Evolutionary conservation across 2,113 vertebrate species (phyloP).

Genomic region (Pterocles burchelli): DNA sequence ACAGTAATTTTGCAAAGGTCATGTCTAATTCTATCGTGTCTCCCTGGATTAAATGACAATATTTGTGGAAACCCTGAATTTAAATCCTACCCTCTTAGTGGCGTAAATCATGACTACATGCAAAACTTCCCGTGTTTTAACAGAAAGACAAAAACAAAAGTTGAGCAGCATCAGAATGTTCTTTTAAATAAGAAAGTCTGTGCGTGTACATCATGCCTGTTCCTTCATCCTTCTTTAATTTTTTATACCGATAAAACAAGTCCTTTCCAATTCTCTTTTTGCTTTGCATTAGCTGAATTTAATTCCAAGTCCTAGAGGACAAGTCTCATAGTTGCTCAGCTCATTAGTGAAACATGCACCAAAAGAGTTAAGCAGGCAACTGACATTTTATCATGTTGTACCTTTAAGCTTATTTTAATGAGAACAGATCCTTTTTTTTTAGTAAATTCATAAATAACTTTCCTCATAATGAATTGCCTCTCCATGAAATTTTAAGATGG

Average conservation of each 20-base stretch:
- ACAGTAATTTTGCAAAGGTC: neutral
- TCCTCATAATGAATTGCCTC: conserved; percentile 34
- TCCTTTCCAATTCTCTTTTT: neutral
- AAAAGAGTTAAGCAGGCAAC: conserved; percentile 25
- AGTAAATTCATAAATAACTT: conserved; percentile 64
- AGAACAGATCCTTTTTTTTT: conserved; percentile 24
- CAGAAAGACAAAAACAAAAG: neutral
- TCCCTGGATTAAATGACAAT: neutral
- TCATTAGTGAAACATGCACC: conserved; percentile 18
- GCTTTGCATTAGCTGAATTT: conserved; percentile 26
- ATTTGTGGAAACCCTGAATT: neutral
- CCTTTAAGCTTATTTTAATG: conserved; percentile 55
- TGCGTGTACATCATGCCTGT: neutral
- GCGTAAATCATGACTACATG: neutral
- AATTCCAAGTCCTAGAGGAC: neutral
- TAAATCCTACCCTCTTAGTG: neutral
- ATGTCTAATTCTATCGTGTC: neutral
- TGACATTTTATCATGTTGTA: conserved; percentile 45
- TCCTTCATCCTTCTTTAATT: neutral
- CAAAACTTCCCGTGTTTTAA: neutral
- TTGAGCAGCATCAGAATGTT: neutral
- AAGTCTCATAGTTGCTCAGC: neutral
- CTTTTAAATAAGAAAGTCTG: neutral
- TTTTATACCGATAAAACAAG: neutral
- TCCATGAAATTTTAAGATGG: conserved; percentile 55